A percentile compares a stretch with the other conserved stretches of the same genome.
Conservation (phyloP, 2,113 vertebrate species). For the Motacilla alba region DNA sequence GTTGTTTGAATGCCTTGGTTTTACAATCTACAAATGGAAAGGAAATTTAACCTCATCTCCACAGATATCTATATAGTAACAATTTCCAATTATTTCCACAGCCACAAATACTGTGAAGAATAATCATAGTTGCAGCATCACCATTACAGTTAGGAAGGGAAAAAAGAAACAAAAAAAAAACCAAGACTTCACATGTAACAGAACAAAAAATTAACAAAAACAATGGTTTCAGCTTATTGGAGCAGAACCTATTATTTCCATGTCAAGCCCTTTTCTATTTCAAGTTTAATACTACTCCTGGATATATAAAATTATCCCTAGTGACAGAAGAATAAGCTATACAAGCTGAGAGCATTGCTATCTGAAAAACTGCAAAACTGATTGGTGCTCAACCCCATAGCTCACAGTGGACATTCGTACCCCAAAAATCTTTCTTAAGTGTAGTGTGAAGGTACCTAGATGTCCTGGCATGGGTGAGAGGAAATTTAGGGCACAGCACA, state of each 20-base stretch:
- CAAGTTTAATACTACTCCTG: not conserved
- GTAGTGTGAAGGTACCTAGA: not conserved
- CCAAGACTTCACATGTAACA: fast-evolving
- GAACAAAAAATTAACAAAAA: not conserved
- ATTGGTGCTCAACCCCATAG: not conserved
- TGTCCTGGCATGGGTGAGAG: not conserved
- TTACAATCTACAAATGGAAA: not conserved
- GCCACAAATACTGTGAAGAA: not conserved
- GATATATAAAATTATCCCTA: not conserved
- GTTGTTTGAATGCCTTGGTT: not conserved
- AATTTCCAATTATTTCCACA: not conserved
- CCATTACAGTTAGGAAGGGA: not conserved
- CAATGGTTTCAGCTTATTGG: not conserved
- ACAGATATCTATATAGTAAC: not conserved
- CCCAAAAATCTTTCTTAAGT: not conserved
- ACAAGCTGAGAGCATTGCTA: not conserved
- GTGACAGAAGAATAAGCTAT: not conserved
- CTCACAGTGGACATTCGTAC: not conserved
- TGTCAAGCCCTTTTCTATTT: not conserved
- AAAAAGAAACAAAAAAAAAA: not conserved
- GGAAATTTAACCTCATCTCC: not conserved
- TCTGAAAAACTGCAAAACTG: not conserved
- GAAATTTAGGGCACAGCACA: not conserved
- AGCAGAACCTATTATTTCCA: not conserved
- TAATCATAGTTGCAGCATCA: not conserved